Evolutionary conservation across 2,797 vertebrate species (phyloP), one percentile per base, ranked within the genome.

Genomic region (Centropyge bicolor): DNA sequence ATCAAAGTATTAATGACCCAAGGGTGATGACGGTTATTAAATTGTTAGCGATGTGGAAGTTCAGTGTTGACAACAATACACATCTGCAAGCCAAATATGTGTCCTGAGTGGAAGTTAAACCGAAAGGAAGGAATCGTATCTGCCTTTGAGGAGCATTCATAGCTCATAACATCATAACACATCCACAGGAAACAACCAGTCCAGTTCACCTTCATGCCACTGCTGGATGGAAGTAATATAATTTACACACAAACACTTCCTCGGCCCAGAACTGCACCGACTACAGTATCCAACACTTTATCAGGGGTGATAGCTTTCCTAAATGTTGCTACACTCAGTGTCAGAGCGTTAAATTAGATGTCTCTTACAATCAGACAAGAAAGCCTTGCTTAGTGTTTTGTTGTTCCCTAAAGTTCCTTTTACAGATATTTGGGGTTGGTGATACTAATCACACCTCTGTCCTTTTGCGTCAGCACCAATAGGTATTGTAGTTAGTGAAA

Each of bases 1-100:
- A 78, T 86, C 74, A 46, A 40, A n/a, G 69, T 75, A 73, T 78
- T 83, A 91, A 91, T 75, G 84, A 90, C 86, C 84, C 80, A 6
- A 40, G 85, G 81, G 84, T 66, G 76, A 80, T 48, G 69, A 68
- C 46, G 76, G 78, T 88, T 84, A 89, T 80, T 83, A 65, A 71
- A 86, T 36, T 69, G 77, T 86, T 82, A 77, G 76, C 5, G 13
- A 78, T 66, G 49, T 66, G 67, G 43, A 78, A 63, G 68, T 70
- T 85, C 8, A 10, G 63, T 68, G 74, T 74, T 75, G 78, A 83
- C 85, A 85, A 79, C 70, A 62, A 70, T 12, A 51, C 76, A 65
- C 64, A 56, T 63, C 49, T 38, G 61, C 60, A 54, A 79, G 82
- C 8, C 63, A 82, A 81, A 86, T 68, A 70, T 51, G 55, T 54